phyloP scores from a whole-genome alignment of 2,797 vertebrate genomes.

The Pangasius larnaudii region DNA sequence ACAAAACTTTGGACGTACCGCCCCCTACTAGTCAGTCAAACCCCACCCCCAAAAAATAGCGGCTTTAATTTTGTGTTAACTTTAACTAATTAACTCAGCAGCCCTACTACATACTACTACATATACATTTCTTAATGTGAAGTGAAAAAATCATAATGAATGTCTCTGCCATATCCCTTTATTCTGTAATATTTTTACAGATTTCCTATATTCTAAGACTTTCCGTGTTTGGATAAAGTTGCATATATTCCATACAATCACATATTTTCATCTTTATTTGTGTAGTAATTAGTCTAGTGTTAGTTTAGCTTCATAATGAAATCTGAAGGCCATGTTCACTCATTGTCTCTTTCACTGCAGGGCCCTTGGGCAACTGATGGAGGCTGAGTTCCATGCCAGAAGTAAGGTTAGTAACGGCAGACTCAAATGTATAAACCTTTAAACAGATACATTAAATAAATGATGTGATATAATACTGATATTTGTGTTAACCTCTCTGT shows the following conservation, averaged over 20 bases:
- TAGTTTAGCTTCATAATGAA: neutral
- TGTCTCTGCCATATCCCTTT: neutral
- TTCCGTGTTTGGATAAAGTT: neutral
- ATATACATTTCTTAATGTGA: neutral
- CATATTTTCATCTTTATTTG: neutral
- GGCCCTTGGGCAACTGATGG: slow-evolving; percentile 65
- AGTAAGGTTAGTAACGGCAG: slow-evolving; percentile 61
- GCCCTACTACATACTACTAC: neutral
- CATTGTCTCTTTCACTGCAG: slow-evolving; percentile 73
- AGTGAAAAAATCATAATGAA: neutral
- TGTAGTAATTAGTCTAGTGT: neutral
- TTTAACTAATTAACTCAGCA: neutral
- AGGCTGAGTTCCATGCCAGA: slow-evolving; percentile 65
- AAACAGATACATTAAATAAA: neutral
- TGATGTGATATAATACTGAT: neutral
- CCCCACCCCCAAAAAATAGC: neutral
- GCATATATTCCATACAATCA: neutral
- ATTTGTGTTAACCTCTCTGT: neutral
- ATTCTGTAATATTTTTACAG: neutral
- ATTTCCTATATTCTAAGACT: no score
- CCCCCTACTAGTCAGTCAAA: neutral
- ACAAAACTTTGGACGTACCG: neutral
- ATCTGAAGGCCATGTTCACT: slow-evolving; percentile 43
- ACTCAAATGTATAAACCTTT: neutral
- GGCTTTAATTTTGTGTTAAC: neutral